phyloP scores from a whole-genome alignment of 2,113 vertebrate genomes.

The Phaethornis superciliosus region DNA sequence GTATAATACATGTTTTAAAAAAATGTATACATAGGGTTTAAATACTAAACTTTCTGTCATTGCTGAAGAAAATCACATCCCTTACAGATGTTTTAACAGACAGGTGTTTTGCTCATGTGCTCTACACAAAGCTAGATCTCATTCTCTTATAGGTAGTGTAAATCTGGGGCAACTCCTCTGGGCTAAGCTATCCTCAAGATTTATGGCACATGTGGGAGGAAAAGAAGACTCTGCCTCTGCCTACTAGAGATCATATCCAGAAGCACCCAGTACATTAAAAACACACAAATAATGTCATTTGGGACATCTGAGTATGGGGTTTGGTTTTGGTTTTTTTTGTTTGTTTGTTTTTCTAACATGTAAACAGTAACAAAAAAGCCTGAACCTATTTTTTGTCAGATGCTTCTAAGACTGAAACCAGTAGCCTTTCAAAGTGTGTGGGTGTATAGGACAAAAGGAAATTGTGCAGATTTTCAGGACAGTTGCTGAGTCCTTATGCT shows the following conservation, averaged over 20 bases:
- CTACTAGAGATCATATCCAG: neutral
- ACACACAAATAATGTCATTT: neutral
- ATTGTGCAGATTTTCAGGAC: conserved; percentile 51
- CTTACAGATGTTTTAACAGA: neutral
- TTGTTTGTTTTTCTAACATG: neutral
- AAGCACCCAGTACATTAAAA: neutral
- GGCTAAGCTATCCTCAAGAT: neutral
- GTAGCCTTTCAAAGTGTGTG: neutral
- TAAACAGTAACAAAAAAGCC: neutral
- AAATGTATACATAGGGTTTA: neutral
- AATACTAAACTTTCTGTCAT: neutral
- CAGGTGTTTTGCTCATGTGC: neutral
- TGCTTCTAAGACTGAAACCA: neutral
- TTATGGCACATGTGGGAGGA: neutral
- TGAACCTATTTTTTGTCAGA: conserved; percentile 10
- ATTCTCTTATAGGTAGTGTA: neutral
- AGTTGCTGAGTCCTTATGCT: neutral
- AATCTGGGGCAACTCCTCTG: neutral
- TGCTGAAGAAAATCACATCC: neutral
- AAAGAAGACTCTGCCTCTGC: neutral
- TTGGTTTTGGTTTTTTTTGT: too few species aligned
- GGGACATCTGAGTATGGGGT: neutral
- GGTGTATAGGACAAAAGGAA: conserved; percentile 5
- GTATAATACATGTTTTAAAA: neutral
- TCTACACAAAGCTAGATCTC: neutral